Base-by-base conservation (phyloP, 2,888 invertebrate genomes). In the Salticus scenicus region DNA sequence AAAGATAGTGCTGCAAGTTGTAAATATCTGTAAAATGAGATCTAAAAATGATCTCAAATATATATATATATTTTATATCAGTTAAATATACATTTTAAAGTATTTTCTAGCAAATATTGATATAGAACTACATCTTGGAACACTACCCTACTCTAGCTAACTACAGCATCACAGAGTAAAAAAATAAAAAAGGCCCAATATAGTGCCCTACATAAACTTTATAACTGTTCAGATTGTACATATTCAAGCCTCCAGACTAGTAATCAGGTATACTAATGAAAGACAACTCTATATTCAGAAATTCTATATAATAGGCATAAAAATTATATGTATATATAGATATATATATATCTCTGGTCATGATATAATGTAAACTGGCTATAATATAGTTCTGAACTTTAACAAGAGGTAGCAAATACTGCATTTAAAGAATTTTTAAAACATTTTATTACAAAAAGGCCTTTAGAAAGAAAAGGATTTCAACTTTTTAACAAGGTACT, bases 401-500 rank as follows among this genome's bases (percentile, higher is more conserved):
- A 86, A 86, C 86, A 86, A 80, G 86, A 86, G 86, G 86, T 86
- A 86, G 86, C 75, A 86, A 80, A 86, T 76, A 80, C 86, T 86
- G 86, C 86, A 76, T 86, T 78, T 74, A 76, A 84, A 79, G 86
- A 86, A 86, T 86, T 79, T 86, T 86, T 80, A 80, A 80, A 80
- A 86, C 76, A 76, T 77, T 86, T 80, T 72, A 80, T 70, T 86
- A 86, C 84, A 86, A 80, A 86, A 86, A 80, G 79, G 64, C 71
- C 75, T 79, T 78, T 70, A 31, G 64, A 63, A 83, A 72, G 66
- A 74, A 51, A 70, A 75, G 80, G 37, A 27, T 70, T 42, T 28
- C 72, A 75, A 71, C 71, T 51, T 51, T 47, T 80, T 80, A 86
- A 86, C 86, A 86, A 86, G 79, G 57, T 86, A 86, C 75, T 77